These are phyloP conservation scores for Artibeus jamaicensis DNA, from an alignment of 2,797 vertebrate genomes.

Conservation along the genomic window DNA sequence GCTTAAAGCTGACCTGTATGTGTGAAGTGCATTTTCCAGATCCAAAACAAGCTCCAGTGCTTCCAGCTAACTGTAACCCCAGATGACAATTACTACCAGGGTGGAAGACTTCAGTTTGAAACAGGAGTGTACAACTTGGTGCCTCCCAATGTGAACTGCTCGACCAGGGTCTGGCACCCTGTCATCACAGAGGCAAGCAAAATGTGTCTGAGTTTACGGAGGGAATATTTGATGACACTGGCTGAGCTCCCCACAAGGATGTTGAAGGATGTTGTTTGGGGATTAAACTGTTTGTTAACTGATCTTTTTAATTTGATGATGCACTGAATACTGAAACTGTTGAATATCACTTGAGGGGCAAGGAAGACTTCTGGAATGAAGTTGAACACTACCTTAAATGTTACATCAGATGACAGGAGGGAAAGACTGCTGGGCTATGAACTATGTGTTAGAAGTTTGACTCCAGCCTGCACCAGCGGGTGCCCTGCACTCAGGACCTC, in stretches of 20 bases:
- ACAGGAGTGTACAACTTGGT: no score
- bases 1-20: slow-evolving; percentile 92
- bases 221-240: neutral
- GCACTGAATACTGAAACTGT: neutral
- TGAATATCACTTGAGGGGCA: neutral
- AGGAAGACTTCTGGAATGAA: slow-evolving; percentile 97
- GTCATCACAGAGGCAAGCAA: slow-evolving; percentile 97
- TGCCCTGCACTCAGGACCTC: neutral
- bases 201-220: slow-evolving; percentile 90
- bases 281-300: neutral
- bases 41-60: slow-evolving; percentile 92
- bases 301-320: neutral
- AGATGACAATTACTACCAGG: slow-evolving; percentile 82
- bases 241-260: neutral
- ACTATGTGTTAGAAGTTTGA: slow-evolving; percentile 46
- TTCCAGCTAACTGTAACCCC: slow-evolving; percentile 92
- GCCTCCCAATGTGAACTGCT: slow-evolving; percentile 97
- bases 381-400: slow-evolving; percentile 98
- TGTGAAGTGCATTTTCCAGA: slow-evolving; percentile 95
- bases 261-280: neutral
- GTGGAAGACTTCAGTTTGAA: neutral
- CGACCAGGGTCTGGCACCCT: slow-evolving; percentile 98
- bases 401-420: slow-evolving; percentile 95
- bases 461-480: slow-evolving; percentile 47
- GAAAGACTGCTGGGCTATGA: slow-evolving; percentile 40